Evolutionary conservation across 2,113 vertebrate genomes (phyloP).

Genomic region (Periophthalmus modestus): DNA sequence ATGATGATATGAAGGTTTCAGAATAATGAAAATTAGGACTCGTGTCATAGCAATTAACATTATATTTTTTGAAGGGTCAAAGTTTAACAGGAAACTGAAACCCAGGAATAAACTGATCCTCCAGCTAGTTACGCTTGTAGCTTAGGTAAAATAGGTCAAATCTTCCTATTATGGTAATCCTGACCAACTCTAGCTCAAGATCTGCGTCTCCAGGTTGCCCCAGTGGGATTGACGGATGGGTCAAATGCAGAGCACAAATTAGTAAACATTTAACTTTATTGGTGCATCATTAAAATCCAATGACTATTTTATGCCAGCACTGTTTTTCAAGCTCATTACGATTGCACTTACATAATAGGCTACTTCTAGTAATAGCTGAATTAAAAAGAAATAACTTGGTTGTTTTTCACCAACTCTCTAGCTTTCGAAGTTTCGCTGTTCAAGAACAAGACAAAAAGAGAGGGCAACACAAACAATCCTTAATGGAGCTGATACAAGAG

Average conservation of each 20-base stretch:
- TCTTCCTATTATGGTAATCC: no score
- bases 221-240: no score
- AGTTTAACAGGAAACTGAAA: background rate
- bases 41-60: background rate
- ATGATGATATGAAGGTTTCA: background rate
- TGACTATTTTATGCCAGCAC: background rate
- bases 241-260: no score
- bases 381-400: conserved; percentile 3
- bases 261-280: background rate
- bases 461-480: conserved; percentile 77
- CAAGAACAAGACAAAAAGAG: conserved; percentile 57
- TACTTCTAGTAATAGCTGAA: conserved; percentile 9
- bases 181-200: no score
- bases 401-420: conserved; percentile 36
- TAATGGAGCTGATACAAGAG: conserved; percentile 82
- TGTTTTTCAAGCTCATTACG: background rate
- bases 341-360: conserved; percentile 13
- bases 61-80: no score
- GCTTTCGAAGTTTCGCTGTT: conserved; percentile 52
- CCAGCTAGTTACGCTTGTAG: no score
- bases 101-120: background rate
- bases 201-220: no score
- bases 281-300: background rate
- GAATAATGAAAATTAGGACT: background rate
- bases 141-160: no score